Percentiles rank a stretch among this genome's conserved stretches.
These are phyloP conservation scores for Centroberyx gerrardi DNA, from an alignment of 2,797 vertebrate species.

Conservation along the genomic window DNA sequence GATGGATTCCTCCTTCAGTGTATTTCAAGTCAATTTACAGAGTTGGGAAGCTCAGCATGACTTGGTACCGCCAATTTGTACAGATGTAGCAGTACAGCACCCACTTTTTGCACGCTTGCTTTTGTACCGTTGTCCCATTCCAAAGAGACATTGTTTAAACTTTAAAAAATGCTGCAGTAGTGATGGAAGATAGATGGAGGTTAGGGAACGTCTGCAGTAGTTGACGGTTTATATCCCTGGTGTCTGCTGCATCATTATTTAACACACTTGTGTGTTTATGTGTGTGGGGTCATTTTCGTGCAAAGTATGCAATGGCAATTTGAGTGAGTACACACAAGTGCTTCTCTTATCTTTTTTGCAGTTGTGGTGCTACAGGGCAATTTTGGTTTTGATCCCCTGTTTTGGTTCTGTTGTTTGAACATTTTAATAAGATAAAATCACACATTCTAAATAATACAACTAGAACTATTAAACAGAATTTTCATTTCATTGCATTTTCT, in stretches of 20 bases:
- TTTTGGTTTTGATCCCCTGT: background rate
- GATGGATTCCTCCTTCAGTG: background rate
- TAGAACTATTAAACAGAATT: too few species aligned
- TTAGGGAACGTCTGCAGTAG: background rate
- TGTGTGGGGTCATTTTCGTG: background rate
- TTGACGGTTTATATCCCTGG: background rate
- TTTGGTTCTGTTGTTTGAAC: background rate
- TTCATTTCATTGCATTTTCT: too few species aligned
- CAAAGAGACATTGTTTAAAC: background rate
- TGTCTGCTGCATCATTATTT: background rate
- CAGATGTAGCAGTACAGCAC: background rate
- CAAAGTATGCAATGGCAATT: background rate
- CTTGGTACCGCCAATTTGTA: background rate
- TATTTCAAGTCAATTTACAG: background rate
- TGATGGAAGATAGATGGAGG: too few species aligned
- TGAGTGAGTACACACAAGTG: background rate
- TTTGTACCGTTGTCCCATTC: background rate
- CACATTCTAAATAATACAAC: background rate
- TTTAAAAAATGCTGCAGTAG: too few species aligned
- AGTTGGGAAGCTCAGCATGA: background rate
- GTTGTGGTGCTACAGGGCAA: background rate
- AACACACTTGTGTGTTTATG: conserved; percentile 5
- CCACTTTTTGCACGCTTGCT: too few species aligned
- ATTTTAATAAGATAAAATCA: background rate
- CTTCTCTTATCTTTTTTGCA: background rate